Base-by-base conservation (phyloP, 2,113 vertebrate species). In the Micronycteris hirsuta region DNA sequence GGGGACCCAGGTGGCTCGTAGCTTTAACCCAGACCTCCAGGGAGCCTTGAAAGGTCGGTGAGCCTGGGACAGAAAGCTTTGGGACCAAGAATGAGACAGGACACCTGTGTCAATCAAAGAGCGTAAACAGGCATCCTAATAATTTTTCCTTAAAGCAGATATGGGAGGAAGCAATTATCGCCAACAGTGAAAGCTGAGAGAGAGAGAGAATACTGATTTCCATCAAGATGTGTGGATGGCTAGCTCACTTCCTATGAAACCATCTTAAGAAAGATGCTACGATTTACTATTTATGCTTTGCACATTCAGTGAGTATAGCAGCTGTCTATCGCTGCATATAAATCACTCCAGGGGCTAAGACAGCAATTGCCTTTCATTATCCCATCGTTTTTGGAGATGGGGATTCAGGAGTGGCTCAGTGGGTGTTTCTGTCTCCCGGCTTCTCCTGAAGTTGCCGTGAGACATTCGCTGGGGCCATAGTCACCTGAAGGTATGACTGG, bases 101-200 rank as follows among this genome's bases (percentile, higher is more conserved):
- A 3, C 1, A 0, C 47, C 12, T 24, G 47, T 26, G 67, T 31
- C 67, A 45, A 12, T 33, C 7, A 28, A 8, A 28, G 14, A 16
- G 17, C 3, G 8, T 22, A 36, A 3, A 2, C 7, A 77, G 19
- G 4, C n/a, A 7, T 2, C 3, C 36, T 45, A 10, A 1, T n/a
- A 31, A 24, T 38, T 63, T 67, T 26, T 74, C 84, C 47, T 49
- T 13, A 20, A 33, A 45, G 41, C 16, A 28, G 24, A 49, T 11
- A 3, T 0, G 4, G 31, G 63, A 52, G 12, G 8, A 28, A 85
- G 16, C 43, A 54, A 31, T 86, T 20, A 11, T 33, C 28, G 31
- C 19, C 26, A 31, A 63, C 24, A 33, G 56, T 19, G n/a, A 41
- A 76, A 88, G 7, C 67, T 68, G 5, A 88, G 83, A 43, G 7